Evolutionary conservation across 2,888 invertebrate species (phyloP), one percentile per base, ranked within the genome.

Genomic region (Alitta virens): DNA sequence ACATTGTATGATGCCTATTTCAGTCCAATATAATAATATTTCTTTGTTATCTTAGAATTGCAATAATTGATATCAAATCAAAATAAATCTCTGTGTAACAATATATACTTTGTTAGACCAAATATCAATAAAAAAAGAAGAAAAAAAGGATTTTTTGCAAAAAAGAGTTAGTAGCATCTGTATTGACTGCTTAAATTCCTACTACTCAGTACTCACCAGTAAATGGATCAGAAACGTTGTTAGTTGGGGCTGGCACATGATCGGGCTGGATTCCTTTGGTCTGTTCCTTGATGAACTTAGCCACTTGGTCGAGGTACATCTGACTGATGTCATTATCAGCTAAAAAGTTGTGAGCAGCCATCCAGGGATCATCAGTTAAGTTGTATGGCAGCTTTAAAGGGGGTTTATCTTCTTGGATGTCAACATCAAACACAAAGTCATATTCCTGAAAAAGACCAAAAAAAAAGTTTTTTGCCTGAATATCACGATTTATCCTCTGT

Each of bases 341-440:
- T 67, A 97, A 90, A 79, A 98, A 98, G 27, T 87, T 85, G 79
- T 97, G 93, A 0, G 98, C 96, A 0, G 90, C 91, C 57, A 87
- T 85, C 90, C 94, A 97, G 0, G 96, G 94, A 83, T 98, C 95
- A 71, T 98, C 92, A 23, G 86, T 88, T 64, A 86, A 86, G 82
- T 98, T 95, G 80, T 90, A 98, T 0, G 96, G 95, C 68, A 98
- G 84, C 80, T 97, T 94, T 21, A 96, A 84, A 0, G 93, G 88
- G 0, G 92, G 92, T 54, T 88, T 88, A 0, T 91, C 92, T 76
- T 95, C 95, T 76, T 94, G 91, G 60, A 97, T 90, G 74, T 96
- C 96, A n/a, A 98, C 93, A 69, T 88, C 90, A 81, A 98, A 97
- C 27, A 97, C 95, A 83, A 88, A 96, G 83, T 98, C 98, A 78